Evolutionary conservation across 2,113 vertebrate genomes (phyloP), one percentile per base, ranked within the genome.

Genomic region (Catharus minimus): DNA sequence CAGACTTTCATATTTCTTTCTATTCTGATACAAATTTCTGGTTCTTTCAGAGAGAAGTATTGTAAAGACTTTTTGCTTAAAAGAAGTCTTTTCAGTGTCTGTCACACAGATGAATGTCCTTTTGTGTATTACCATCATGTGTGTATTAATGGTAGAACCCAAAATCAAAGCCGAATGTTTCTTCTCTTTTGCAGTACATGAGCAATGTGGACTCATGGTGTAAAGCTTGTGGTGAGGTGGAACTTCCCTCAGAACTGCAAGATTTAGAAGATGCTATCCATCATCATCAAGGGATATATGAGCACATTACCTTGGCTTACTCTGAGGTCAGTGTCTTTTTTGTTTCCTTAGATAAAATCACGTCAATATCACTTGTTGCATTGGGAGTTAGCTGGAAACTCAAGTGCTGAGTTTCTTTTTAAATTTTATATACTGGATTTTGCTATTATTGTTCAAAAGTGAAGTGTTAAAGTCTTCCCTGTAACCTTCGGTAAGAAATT

Each of bases 181-280:
- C 38, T 88, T 75, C 32, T 72, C 27, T 57, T 10, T 81, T 93
- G 62, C 88, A 99, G 99, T 99, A 99, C 82, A 99, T 99, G 99
- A 98, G 98, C 97, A 99, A 99, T 53, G 98, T 99, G 94, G 99
- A 99, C 92, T 98, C 99, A 0, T 99, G 99, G 99, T 99, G 99
- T 94, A 99, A 99, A 95, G 99, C 99, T 5, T 99, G 99, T 43
- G 99, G 99, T 11, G 99, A 99, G 74, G 99, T 99, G 43, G 99
- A 99, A 28, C 98, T 99, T 90, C 99, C 99, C 5, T 99, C 99
- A 3, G 99, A 99, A 91, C 98, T 99, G 18, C 99, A 99, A 96
- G 99, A 99, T 92, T 97, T 99, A 77, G 99, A 99, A 94, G 99
- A 99, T 44, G 99, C 98, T 68, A 99, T 99, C 71, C 99, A 99